These are phyloP conservation scores for Peromyscus maniculatus DNA, from an alignment of 2,113 vertebrate species.

Conservation along the genomic window DNA sequence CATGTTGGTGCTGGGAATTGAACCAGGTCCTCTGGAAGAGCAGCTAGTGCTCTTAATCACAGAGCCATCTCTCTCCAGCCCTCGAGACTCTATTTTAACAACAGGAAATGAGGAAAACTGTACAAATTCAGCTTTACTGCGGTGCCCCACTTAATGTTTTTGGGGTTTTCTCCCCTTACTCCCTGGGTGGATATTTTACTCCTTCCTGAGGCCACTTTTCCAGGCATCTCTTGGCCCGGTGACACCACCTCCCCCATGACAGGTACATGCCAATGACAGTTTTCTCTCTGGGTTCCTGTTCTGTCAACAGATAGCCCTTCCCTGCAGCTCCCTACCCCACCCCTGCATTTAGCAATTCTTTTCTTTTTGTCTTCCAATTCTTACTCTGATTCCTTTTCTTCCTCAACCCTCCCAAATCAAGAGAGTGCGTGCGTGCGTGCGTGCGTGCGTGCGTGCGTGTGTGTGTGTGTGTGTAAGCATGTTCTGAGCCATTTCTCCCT, in stretches of 20 bases:
- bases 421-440: not conserved
- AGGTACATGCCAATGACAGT: rapidly evolving
- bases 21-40: too few relatives aligned
- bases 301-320: not conserved
- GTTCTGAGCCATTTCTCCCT: not conserved
- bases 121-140: rapidly evolving
- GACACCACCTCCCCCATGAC: rapidly evolving
- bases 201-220: not conserved
- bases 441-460: not conserved
- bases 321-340: not conserved
- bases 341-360: not conserved
- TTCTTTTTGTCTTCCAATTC: too few relatives aligned
- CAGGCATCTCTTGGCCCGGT: not conserved
- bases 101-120: not conserved
- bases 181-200: not conserved
- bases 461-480: too few relatives aligned
- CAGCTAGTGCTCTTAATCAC: too few relatives aligned
- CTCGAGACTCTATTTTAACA: not conserved
- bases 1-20: too few relatives aligned
- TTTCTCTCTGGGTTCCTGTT: not conserved
- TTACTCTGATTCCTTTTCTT: too few relatives aligned
- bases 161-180: not conserved
- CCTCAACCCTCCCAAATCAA: too few relatives aligned
- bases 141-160: rapidly evolving
- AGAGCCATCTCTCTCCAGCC: too few relatives aligned